Base-by-base conservation (phyloP, 2,888 invertebrate species). In the Monopis laevigella region DNA sequence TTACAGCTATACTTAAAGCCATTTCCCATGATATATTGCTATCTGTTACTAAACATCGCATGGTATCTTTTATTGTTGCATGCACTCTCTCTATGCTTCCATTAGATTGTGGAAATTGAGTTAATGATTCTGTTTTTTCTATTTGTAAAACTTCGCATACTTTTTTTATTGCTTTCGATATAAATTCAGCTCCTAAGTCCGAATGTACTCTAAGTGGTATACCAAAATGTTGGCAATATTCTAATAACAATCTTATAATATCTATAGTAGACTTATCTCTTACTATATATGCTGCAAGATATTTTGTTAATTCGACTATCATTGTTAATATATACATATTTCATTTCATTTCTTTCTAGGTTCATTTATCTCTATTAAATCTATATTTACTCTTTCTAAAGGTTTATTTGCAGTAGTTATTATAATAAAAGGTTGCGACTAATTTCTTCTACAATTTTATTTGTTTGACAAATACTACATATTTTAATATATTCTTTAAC, bases 321-420 rank as follows among this genome's bases (percentile, higher is more conserved):
- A 59, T 30, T 1, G 55, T 57, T 3, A 58, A 32, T 4, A 58
- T 44, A 30, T 59, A 56, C n/a, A n/a, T n/a, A n/a, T n/a, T 46
- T 50, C 56, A 30, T 57, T 57, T 14, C 42, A 41, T 11, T 53
- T 49, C 2, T 50, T 43, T 2, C 48, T 56, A 2, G 54, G 42
- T 6, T 60, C 59, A 2, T 56, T 58, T 35, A 58, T 59, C 0
- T 56, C 57, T 1, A 59, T 57, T 40, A 58, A 24, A 32, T 59
- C 58, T 2, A 58, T 57, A 5, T 56, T 49, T 3, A 59, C 52
- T 16, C 54, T 44, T 49, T 57, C 55, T 21, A 58, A 57, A 4
- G 57, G 55, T 50, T 57, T 55, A 3, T 53, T 52, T 1, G 53
- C 46, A 0, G 55, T 53, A 0, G 59, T 59, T n/a, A 59, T 54